These are phyloP conservation scores for Vulpes ferrilata DNA, from an alignment of 2,113 vertebrate species.

Conservation along the genomic window DNA sequence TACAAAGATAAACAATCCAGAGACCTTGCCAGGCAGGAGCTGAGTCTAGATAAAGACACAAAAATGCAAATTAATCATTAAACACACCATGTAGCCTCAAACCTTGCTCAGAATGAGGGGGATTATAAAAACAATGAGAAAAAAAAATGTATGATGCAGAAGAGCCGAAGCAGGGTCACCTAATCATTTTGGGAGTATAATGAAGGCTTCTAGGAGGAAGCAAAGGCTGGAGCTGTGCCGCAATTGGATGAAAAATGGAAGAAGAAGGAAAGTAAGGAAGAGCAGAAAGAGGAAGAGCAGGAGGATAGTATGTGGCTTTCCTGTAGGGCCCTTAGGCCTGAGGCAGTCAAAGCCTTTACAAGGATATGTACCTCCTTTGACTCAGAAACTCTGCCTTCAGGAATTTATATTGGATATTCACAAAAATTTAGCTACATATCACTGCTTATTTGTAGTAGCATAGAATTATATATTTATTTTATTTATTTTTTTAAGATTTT, in stretches of 20 bases:
- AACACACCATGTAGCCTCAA: not conserved
- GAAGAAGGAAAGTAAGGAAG: not conserved
- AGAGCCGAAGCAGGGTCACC: not conserved
- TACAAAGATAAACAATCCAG: not conserved
- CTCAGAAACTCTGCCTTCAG: not conserved
- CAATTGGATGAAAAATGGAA: not conserved
- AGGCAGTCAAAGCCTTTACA: not conserved
- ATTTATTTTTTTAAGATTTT: no score
- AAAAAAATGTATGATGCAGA: not conserved
- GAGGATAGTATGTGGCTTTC: not conserved
- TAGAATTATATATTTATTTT: not conserved
- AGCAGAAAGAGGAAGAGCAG: not conserved
- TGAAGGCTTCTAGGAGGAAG: not conserved
- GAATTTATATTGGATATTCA: not conserved
- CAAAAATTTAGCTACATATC: conserved; percentile 20
- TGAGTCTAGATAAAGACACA: not conserved
- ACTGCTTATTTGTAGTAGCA: conserved; percentile 9
- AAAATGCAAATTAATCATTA: not conserved
- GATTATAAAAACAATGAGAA: not conserved
- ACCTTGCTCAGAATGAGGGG: not conserved
- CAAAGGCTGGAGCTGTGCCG: not conserved
- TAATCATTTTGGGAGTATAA: not conserved
- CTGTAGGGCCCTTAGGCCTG: not conserved
- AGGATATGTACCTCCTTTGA: not conserved
- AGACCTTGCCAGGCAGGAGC: not conserved